Evolutionary conservation across 2,797 vertebrate genomes (phyloP), one percentile per base, ranked within the genome.

Genomic region (Lutjanus campechanus): DNA sequence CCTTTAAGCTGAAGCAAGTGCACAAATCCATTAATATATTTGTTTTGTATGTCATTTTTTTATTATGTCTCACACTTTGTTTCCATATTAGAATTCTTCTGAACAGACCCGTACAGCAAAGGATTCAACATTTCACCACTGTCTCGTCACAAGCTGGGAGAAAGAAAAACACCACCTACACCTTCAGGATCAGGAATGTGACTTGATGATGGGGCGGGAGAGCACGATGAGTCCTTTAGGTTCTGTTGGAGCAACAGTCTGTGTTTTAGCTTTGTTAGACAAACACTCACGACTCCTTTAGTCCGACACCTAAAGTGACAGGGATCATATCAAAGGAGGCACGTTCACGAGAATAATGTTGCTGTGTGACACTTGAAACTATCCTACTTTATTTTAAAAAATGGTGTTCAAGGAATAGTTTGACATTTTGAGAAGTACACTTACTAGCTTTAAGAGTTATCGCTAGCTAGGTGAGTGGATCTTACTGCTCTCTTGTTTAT

Each of bases 11-110:
- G 10, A 59, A 53, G 11, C 9, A 59, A 53, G 19, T 13, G 19
- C 47, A 50, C 41, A 55, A n/a, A 60, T 40, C 5, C 5, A 9
- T 20, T 7, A 3, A 1, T 40, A 44, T 60, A 60, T 40, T 1
- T 65, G 29, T 6, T 5, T 29, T 10, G 15, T 49, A 64, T 29
- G 8, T 20, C 6, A 36, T 54, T 69, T 63, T 63, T 73, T 74
- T 62, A 71, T 68, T 55, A 60, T 12, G n/a, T 70, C n/a, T 73
- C 51, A 81, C 46, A 68, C 63, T 69, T 44, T 65, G 40, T 20
- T 58, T 77, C 43, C 56, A 62, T n/a, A 68, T 47, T 16, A n/a
- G 17, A 53, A 47, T 29, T 55, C 25, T 66, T 66, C 17, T 71
- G 61, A 25, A 72, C 40, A 62, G 8, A 65, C 17, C 2, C 36